Evolutionary conservation across 2,888 invertebrate genomes (phyloP), one percentile per base, ranked within the genome.

Genomic region (Schrankia costaestrigalis): DNA sequence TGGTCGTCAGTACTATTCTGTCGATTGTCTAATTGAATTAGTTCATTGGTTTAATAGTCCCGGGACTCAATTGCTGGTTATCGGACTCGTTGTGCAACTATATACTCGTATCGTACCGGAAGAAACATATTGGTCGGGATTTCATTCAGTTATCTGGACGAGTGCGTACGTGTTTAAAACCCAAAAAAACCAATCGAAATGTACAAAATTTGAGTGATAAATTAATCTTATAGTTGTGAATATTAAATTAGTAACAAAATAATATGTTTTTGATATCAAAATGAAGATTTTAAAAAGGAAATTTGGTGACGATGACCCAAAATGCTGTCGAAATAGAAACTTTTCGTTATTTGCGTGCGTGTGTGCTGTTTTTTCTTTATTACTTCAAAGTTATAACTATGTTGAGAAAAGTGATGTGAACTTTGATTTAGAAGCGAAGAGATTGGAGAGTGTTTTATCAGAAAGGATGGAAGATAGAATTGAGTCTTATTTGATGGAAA

Each of bases 11-110:
- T 30, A 37, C 41, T 33, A 19, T 33, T 41, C 71, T 79, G 81
- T 79, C 83, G 79, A 84, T 73, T 56, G 59, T 43, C 62, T 77
- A 81, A 80, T 80, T 77, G 71, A 79, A 57, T 65, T 61, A 53
- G 56, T 62, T 63, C 52, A 56, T 63, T 63, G 56, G 52, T 72
- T 69, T 72, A 79, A 76, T 76, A 71, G 71, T 55, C 62, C 47
- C 44, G 53, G 49, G 46, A 47, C 73, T 71, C 84, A 86, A 86
- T 86, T 84, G 72, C 52, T 44, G 58, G 62, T 77, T 80, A 81
- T 84, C 82, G 69, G 71, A 44, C 56, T 36, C 55, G 58, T 78
- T 84, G 84, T 71, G 80, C 77, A 82, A 84, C 72, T 33, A 48
- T 22, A 23, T 21, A 21, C 63, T 59, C 63, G 46, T 71, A 74